phyloP scores from a whole-genome alignment of 2,797 vertebrate genomes.

The Anabacerthia variegaticeps region DNA sequence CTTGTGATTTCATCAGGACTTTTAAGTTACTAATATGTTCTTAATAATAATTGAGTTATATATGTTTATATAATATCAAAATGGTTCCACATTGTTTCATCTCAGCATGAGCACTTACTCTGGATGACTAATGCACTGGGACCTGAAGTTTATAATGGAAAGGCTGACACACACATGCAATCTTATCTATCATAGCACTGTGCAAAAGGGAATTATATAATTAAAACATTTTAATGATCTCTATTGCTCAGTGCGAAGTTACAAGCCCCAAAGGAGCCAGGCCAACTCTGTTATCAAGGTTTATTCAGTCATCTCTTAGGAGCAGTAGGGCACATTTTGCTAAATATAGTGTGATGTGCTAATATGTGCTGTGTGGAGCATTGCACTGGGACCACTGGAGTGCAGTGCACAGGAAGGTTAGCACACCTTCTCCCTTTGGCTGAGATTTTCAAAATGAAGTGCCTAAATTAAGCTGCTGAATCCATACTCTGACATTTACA shows the following conservation, averaged over 20 bases:
- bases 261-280: constrained; percentile 39
- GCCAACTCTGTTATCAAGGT: constrained; percentile 59
- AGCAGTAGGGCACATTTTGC: constrained; percentile 10
- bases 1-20: not conserved
- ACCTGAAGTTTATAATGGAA: constrained; percentile 31
- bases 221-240: constrained; percentile 50
- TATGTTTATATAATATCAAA: not conserved
- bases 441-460: not conserved
- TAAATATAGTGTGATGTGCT: constrained; percentile 44
- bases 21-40: not conserved
- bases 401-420: not conserved
- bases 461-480: not conserved
- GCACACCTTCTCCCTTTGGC: not conserved
- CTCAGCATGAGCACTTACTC: not conserved
- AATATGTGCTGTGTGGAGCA: not conserved
- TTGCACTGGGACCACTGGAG: not conserved
- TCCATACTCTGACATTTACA: not conserved
- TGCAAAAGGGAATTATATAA: constrained; percentile 57
- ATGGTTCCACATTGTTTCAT: not conserved
- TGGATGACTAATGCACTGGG: constrained; percentile 4
- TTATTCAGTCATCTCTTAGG: constrained; percentile 53
- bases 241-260: constrained; percentile 45
- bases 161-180: constrained; percentile 11
- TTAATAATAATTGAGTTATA: not conserved
- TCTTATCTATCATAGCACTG: constrained; percentile 33